Percentiles rank a stretch among this genome's conserved stretches.
These are phyloP conservation scores for Eristalinus sepulchralis DNA, from an alignment of 2,888 invertebrate species.

Conservation along the genomic window DNA sequence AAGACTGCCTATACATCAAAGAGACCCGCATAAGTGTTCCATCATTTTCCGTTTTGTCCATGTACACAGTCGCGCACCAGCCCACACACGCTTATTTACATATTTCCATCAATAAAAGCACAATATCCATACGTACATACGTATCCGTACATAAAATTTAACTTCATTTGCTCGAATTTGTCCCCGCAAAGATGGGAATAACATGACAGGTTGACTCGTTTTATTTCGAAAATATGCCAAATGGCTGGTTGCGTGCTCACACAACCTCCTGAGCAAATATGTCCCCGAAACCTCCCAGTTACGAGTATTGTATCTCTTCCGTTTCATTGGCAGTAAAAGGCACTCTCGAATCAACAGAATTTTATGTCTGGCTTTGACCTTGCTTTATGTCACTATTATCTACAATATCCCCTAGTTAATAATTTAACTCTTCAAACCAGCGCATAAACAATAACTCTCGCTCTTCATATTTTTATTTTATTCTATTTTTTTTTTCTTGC, in stretches of 20 bases:
- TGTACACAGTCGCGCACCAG: not conserved
- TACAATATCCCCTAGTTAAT: constrained; percentile 25
- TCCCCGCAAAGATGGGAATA: not conserved
- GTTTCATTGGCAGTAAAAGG: not conserved
- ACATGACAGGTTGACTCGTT: not conserved
- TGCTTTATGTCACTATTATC: constrained; percentile 36
- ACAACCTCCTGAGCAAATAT: not conserved
- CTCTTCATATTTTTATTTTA: not conserved
- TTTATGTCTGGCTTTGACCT: constrained; percentile 1
- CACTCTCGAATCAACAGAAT: not conserved
- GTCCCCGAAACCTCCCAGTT: not conserved
- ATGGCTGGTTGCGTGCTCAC: not conserved
- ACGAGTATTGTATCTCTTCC: not conserved
- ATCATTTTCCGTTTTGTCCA: not conserved
- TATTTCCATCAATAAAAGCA: not conserved
- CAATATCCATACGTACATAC: not conserved
- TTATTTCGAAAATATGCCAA: not conserved
- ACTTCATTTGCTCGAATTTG: not conserved
- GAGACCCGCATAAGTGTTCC: not conserved
- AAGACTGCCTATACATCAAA: not conserved
- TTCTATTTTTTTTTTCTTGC: not conserved
- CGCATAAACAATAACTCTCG: constrained; percentile 18
- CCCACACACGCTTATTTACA: not conserved
- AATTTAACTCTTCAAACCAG: constrained; percentile 9
- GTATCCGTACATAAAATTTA: not conserved